Percentiles rank a stretch among this genome's conserved stretches.
phyloP scores from a whole-genome alignment of 2,797 vertebrate species.

The Hippoglossus hippoglossus region DNA sequence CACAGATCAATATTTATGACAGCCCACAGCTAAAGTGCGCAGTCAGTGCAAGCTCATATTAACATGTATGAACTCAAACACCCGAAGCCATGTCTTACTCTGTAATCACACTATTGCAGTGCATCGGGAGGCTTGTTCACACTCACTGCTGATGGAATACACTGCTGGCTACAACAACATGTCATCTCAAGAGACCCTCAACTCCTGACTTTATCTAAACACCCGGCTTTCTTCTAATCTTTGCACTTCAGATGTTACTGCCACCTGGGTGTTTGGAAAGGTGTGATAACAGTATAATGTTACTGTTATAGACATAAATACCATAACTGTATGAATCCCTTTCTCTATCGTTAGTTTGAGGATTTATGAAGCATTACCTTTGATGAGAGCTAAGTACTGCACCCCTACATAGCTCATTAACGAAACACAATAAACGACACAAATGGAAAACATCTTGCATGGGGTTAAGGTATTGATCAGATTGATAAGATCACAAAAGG shows the following conservation, averaged over 20 bases:
- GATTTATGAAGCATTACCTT: too few relatives aligned
- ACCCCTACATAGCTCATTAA: too few relatives aligned
- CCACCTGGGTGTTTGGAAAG: neutral
- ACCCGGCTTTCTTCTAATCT: slow-evolving; percentile 1
- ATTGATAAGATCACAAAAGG: neutral
- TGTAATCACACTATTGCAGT: slow-evolving; percentile 27
- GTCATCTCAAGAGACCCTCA: slow-evolving; percentile 32
- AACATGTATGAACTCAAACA: slow-evolving; percentile 59
- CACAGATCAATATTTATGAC: slow-evolving; percentile 64
- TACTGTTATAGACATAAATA: neutral
- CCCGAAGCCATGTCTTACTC: slow-evolving; percentile 26
- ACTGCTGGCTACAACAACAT: slow-evolving; percentile 34
- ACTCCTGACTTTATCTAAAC: slow-evolving; percentile 34
- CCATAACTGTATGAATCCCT: too few relatives aligned
- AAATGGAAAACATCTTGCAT: too few relatives aligned
- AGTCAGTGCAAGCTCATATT: slow-evolving; percentile 26
- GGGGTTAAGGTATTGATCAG: too few relatives aligned
- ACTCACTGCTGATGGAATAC: slow-evolving; percentile 33
- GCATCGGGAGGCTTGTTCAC: slow-evolving; percentile 54
- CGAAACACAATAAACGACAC: too few relatives aligned
- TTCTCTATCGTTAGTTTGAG: too few relatives aligned
- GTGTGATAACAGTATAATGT: neutral
- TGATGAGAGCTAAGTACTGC: too few relatives aligned
- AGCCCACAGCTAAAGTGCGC: slow-evolving; percentile 44
- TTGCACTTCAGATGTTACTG: neutral